Percentiles rank a stretch among this genome's conserved stretches.
These are phyloP conservation scores for Rhinogobius similis DNA, from an alignment of 2,113 vertebrate genomes.

Conservation along the genomic window DNA sequence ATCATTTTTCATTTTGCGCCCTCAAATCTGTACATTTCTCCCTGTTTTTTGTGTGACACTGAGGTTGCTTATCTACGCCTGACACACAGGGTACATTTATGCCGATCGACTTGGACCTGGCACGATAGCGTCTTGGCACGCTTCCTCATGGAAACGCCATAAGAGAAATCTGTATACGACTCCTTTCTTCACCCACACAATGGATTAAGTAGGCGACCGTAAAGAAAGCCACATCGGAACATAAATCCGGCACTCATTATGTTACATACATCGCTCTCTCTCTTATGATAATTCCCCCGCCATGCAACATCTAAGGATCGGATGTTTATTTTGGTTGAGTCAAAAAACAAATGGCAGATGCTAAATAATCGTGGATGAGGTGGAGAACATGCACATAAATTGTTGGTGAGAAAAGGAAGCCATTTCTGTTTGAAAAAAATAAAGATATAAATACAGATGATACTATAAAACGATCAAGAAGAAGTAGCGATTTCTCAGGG, in stretches of 20 bases:
- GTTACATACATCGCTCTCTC: neutral
- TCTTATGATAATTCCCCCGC: neutral
- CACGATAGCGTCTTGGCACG: neutral
- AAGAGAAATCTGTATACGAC: constrained; percentile 9
- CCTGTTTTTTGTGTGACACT: neutral
- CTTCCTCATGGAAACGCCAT: neutral
- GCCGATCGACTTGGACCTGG: constrained; percentile 4
- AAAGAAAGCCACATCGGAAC: constrained; percentile 1
- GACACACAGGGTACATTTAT: constrained; percentile 3
- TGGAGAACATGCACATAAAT: neutral
- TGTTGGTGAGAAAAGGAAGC: neutral
- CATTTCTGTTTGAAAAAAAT: too few relatives aligned
- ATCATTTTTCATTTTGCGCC: neutral
- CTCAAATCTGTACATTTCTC: neutral
- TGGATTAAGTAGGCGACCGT: constrained; percentile 8
- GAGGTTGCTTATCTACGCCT: neutral
- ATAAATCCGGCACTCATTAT: neutral
- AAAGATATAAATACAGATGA: too few relatives aligned
- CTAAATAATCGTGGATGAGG: neutral
- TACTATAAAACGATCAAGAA: too few relatives aligned
- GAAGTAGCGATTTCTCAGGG: too few relatives aligned
- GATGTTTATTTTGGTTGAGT: neutral
- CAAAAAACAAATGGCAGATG: neutral
- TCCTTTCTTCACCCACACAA: constrained; percentile 11
- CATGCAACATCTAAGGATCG: neutral